phyloP scores from a whole-genome alignment of 2,888 invertebrate species.

The Megamerina dolium region DNA sequence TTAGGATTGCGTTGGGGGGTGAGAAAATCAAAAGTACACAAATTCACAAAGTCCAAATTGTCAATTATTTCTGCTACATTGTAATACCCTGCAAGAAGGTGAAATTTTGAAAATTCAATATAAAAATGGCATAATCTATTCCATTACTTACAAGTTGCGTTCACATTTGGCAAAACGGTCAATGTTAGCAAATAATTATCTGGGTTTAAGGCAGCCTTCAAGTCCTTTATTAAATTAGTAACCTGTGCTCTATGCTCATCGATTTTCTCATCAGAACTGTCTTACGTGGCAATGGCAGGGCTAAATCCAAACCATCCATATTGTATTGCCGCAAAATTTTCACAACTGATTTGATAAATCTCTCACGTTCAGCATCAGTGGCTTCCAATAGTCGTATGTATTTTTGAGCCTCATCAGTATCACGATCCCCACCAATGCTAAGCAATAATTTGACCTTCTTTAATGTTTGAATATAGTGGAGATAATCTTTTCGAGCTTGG shows the following conservation, averaged over 20 bases:
- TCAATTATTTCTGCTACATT: neutral
- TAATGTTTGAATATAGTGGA: conserved; percentile 63
- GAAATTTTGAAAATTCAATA: too few species aligned
- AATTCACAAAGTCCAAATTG: conserved; percentile 3
- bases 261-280: neutral
- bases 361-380: conserved; percentile 61
- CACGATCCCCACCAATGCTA: conserved; percentile 71
- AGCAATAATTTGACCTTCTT: conserved; percentile 66
- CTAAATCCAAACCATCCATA: conserved; percentile 82
- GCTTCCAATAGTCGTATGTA: conserved; percentile 69
- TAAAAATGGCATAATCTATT: neutral
- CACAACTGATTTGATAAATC: conserved; percentile 69
- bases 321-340: conserved; percentile 65
- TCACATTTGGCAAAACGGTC: conserved; percentile 1
- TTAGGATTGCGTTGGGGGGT: neutral
- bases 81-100: conserved; percentile 3
- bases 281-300: conserved; percentile 87
- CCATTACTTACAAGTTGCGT: conserved; percentile 2
- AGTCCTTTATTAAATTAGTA: neutral
- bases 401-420: conserved; percentile 59
- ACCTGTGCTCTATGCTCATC: neutral
- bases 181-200: conserved; percentile 1
- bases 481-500: conserved; percentile 67
- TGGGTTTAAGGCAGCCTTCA: neutral
- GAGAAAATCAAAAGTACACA: conserved; percentile 4